Percentiles rank a stretch among this genome's conserved stretches.
phyloP scores from a whole-genome alignment of 2,797 vertebrate genomes.

The Notamacropus eugenii region DNA sequence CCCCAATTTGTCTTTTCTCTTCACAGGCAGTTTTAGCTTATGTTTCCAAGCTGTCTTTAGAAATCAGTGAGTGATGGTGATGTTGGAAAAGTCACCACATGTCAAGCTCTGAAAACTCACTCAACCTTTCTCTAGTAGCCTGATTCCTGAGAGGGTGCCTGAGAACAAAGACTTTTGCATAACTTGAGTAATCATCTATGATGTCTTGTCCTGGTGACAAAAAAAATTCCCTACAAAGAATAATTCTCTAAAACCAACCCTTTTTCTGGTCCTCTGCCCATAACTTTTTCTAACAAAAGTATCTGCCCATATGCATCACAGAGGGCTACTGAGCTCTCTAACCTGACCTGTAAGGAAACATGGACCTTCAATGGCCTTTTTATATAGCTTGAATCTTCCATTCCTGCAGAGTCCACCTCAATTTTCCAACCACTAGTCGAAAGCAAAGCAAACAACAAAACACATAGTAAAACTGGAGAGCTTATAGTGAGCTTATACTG shows the following conservation, averaged over 20 bases:
- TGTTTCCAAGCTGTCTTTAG: slow-evolving; percentile 22
- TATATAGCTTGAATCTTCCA: background rate
- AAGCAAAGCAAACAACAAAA: background rate
- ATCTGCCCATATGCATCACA: background rate
- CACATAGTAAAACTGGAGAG: background rate
- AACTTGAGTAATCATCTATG: background rate
- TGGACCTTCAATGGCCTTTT: background rate
- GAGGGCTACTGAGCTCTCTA: slow-evolving; percentile 5
- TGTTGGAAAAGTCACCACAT: slow-evolving; percentile 3
- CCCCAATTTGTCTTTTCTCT: background rate
- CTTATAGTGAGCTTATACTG: background rate
- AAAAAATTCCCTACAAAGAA: slow-evolving; percentile 24
- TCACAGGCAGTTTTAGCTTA: background rate
- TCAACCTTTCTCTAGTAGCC: background rate
- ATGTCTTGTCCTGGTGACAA: slow-evolving; percentile 20
- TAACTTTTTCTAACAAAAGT: slow-evolving; percentile 14
- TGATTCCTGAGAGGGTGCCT: slow-evolving; percentile 9
- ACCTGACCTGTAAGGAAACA: background rate
- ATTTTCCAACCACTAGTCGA: slow-evolving; percentile 36
- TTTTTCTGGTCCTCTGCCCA: slow-evolving; percentile 14
- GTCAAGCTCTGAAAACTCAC: background rate
- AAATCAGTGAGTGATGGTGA: slow-evolving; percentile 27
- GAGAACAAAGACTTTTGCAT: background rate
- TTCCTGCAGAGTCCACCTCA: background rate
- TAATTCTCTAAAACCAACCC: background rate